Conservation (phyloP, 2,888 invertebrate species). For the Agonopterix subpropinquella region DNA sequence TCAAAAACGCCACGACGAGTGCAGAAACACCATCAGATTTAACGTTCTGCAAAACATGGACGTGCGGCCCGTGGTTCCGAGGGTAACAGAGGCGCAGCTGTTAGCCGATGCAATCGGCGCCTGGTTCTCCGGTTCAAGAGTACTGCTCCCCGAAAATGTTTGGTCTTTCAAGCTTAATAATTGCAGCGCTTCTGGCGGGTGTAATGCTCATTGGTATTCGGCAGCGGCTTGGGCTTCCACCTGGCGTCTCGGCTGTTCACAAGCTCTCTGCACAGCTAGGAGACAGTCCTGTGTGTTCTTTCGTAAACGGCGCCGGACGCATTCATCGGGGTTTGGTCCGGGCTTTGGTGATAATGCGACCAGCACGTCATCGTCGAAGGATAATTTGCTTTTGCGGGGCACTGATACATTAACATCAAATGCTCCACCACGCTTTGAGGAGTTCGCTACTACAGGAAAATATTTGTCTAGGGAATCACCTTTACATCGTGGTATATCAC, state of each 20-base stretch:
- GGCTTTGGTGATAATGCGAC: background rate
- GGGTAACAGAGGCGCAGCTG: slow-evolving; percentile 60
- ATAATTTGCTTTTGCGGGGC: slow-evolving; percentile 43
- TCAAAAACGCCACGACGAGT: slow-evolving; percentile 67
- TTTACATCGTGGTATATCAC: slow-evolving; percentile 42
- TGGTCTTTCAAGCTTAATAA: slow-evolving; percentile 54
- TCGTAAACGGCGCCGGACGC: slow-evolving; percentile 35
- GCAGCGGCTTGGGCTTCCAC: slow-evolving; percentile 66
- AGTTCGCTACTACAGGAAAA: slow-evolving; percentile 29
- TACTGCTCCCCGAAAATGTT: slow-evolving; percentile 48
- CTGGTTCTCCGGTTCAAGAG: slow-evolving; percentile 63
- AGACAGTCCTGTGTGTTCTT: slow-evolving; percentile 48
- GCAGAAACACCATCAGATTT: slow-evolving; percentile 59
- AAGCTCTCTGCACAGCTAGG: slow-evolving; percentile 54
- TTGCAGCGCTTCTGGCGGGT: slow-evolving; percentile 59
- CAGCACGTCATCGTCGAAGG: slow-evolving; percentile 2
- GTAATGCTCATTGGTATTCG: slow-evolving; percentile 63
- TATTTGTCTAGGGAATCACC: slow-evolving; percentile 33
- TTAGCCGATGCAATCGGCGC: slow-evolving; percentile 61
- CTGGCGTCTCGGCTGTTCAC: slow-evolving; percentile 64
- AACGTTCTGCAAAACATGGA: slow-evolving; percentile 67
- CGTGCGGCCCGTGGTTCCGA: slow-evolving; percentile 50
- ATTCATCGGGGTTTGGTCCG: slow-evolving; percentile 1
- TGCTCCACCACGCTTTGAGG: slow-evolving; percentile 29
- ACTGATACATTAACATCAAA: slow-evolving; percentile 39